Evolutionary conservation across 2,113 vertebrate genomes (phyloP).

Genomic region (Puma concolor): DNA sequence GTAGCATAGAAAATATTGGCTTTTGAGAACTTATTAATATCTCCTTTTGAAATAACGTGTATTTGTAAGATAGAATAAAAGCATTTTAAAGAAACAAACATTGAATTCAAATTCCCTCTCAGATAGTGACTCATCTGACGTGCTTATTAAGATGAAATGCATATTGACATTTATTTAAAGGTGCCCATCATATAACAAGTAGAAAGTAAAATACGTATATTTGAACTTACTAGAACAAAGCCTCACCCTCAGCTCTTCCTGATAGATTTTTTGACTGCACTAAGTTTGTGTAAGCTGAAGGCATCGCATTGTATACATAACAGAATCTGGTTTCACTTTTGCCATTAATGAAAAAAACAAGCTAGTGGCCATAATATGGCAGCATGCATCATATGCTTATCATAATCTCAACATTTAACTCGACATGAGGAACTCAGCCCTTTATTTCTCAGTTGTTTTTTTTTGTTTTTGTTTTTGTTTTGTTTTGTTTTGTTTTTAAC

Average conservation of each 20-base stretch:
- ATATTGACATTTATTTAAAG: slow-evolving; percentile 60
- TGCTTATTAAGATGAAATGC: slow-evolving; percentile 26
- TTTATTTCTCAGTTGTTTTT: slow-evolving; percentile 17
- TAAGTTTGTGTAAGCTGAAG: slow-evolving; percentile 1
- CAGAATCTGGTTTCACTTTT: slow-evolving; percentile 69
- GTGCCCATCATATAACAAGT: background rate
- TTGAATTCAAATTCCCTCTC: slow-evolving; percentile 59
- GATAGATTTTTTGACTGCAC: slow-evolving; percentile 24
- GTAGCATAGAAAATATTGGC: slow-evolving; percentile 67
- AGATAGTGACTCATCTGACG: slow-evolving; percentile 40
- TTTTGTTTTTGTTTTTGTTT: background rate
- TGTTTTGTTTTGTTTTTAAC: background rate
- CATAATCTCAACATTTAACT: slow-evolving; percentile 42
- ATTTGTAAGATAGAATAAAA: slow-evolving; percentile 56
- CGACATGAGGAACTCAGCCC: background rate
- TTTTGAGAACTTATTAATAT: slow-evolving; percentile 76
- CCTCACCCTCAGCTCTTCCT: background rate
- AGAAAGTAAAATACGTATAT: slow-evolving; percentile 23
- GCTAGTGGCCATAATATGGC: background rate
- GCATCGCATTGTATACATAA: background rate
- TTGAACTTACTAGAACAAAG: background rate
- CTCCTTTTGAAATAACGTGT: slow-evolving; percentile 59
- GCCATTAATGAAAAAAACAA: slow-evolving; percentile 45
- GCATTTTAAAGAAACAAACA: slow-evolving; percentile 52
- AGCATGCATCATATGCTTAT: background rate